phyloP scores from a whole-genome alignment of 1,140 invertebrate genomes.

The Rhynchophorus ferrugineus region DNA sequence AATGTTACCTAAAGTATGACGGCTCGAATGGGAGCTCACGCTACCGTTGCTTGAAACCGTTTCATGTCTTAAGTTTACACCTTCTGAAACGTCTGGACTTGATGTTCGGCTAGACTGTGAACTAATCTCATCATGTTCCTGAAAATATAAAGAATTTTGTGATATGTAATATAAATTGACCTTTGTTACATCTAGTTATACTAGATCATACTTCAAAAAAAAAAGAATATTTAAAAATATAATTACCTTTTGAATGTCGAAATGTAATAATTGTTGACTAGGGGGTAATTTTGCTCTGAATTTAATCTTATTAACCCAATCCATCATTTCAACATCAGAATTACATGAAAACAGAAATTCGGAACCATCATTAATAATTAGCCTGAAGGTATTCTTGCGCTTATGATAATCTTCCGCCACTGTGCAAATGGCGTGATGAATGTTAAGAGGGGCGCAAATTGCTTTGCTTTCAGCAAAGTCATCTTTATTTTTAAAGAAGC shows the following conservation, averaged over 20 bases:
- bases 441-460: slow-evolving; percentile 80
- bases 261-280: slow-evolving; percentile 77
- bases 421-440: slow-evolving; percentile 77
- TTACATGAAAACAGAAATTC: slow-evolving; percentile 85
- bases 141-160: slow-evolving; percentile 15
- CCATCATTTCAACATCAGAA: slow-evolving; percentile 67
- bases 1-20: slow-evolving; percentile 36
- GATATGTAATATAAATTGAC: slow-evolving; percentile 4
- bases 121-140: slow-evolving; percentile 39
- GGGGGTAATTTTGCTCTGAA: slow-evolving; percentile 91
- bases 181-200: not conserved
- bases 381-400: slow-evolving; percentile 85
- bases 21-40: slow-evolving; percentile 22
- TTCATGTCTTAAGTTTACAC: slow-evolving; percentile 31
- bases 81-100: slow-evolving; percentile 37
- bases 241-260: slow-evolving; percentile 48
- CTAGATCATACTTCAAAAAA: not conserved
- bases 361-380: slow-evolving; percentile 82
- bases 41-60: slow-evolving; percentile 31
- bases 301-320: slow-evolving; percentile 90
- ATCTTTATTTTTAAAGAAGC: slow-evolving; percentile 94
- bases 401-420: slow-evolving; percentile 91
- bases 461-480: slow-evolving; percentile 86
- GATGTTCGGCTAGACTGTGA: slow-evolving; percentile 41
- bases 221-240: not conserved